Percentiles rank a stretch among this genome's conserved stretches.
phyloP scores from a whole-genome alignment of 2,888 invertebrate species.

The Notodonta ziczac region DNA sequence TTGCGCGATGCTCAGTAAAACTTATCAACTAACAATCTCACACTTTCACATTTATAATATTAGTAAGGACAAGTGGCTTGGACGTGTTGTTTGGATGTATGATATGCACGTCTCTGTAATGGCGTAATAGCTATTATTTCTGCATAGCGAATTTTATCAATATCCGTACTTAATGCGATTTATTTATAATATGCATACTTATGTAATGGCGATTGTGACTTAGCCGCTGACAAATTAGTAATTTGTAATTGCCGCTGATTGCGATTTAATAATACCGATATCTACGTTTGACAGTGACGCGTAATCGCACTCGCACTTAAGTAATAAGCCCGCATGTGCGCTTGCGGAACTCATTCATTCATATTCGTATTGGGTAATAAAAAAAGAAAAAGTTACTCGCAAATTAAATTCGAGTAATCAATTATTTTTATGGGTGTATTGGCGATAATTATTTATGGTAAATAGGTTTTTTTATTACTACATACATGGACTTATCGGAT shows the following conservation, averaged over 20 bases:
- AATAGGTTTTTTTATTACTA: too few relatives aligned
- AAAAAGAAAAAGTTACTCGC: conserved; percentile 12
- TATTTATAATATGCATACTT: not conserved
- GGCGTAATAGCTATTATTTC: conserved; percentile 2
- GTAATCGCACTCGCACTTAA: not conserved
- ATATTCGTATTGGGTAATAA: conserved; percentile 12
- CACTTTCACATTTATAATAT: too few relatives aligned
- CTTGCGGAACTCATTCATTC: conserved; percentile 17
- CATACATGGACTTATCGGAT: too few relatives aligned
- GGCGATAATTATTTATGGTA: not conserved
- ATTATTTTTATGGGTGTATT: not conserved
- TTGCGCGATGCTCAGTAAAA: too few relatives aligned
- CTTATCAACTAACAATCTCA: too few relatives aligned
- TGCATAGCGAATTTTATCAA: conserved; percentile 11
- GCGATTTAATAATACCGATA: not conserved
- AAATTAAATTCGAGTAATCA: conserved; percentile 9
- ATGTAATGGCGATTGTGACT: conserved; percentile 1
- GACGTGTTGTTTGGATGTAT: too few relatives aligned
- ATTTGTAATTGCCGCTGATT: not conserved
- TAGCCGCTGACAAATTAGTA: not conserved
- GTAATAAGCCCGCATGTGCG: conserved; percentile 2
- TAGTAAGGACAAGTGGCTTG: too few relatives aligned
- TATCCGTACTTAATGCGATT: not conserved
- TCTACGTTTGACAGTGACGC: not conserved
- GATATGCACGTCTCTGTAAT: not conserved